Base-by-base conservation (phyloP, 2,113 vertebrate genomes). In the Petaurus breviceps region DNA sequence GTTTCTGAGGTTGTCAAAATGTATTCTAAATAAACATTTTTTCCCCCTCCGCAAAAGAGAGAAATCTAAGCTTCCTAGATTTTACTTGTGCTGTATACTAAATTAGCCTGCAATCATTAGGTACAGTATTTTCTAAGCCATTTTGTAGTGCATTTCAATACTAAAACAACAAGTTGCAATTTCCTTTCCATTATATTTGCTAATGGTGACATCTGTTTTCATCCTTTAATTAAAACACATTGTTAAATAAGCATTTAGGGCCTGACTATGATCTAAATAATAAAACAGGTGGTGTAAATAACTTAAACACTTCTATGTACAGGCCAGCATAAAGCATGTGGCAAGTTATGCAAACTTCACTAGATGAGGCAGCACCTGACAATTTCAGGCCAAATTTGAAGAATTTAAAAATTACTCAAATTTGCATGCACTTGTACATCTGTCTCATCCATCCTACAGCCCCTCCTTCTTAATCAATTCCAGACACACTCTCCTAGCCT, bases 181-280 rank as follows among this genome's bases (percentile, higher is more conserved):
- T 98, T 98, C 92, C 92, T 98, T 95, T 51, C 97, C 61, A 96
- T 97, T 98, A 97, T 97, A 96, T 97, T 96, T 97, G 92, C 96
- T 98, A 97, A 97, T 96, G 95, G 92, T 97, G 96, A 97, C 95
- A 98, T 96, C 92, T 97, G 96, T 97, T 96, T 97, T 96, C 96
- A 95, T 97, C 93, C 92, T 96, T 97, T 97, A 97, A 98, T 98
- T 98, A 97, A 97, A 96, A 97, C 54, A 89, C 68, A 97, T 92
- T 14, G 22, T 93, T 97, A 96, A 95, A 96, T 90, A 95, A 51
- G 49, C 89, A 95, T 90, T 96, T 94, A 94, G 94, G 91, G 90
- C 28, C 28, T 96, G 96, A 77, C 24, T 47, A 93, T 68, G 47
- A 28, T 61, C 93, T 96, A 95, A 97, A 90, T 95, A 96, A 98